These are phyloP conservation scores for Halichoeres trimaculatus DNA, from an alignment of 2,113 vertebrate species.

Conservation along the genomic window DNA sequence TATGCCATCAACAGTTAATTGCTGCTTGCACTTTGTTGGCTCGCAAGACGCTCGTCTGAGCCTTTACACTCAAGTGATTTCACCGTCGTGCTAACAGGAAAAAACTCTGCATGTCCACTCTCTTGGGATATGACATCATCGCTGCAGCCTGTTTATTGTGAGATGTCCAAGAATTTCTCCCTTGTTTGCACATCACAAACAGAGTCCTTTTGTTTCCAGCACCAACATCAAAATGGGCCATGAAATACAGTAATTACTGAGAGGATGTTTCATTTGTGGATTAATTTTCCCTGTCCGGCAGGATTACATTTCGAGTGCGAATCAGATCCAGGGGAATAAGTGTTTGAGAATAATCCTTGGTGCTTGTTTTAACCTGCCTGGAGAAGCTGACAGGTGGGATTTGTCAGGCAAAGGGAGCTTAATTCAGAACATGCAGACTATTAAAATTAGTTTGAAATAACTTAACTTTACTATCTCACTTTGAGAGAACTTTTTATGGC, in stretches of 20 bases:
- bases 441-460: slow-evolving; percentile 1
- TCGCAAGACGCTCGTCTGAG: slow-evolving; percentile 27
- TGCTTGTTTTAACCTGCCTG: background rate
- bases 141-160: slow-evolving; percentile 34
- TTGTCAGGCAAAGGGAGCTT: background rate
- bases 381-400: slow-evolving; percentile 17
- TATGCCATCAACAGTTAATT: slow-evolving; percentile 46
- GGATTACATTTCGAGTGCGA: background rate
- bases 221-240: background rate
- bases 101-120: slow-evolving; percentile 22
- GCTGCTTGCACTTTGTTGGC: slow-evolving; percentile 53
- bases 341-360: background rate
- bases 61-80: slow-evolving; percentile 46
- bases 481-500: background rate
- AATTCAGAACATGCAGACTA: background rate
- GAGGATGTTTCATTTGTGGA: background rate
- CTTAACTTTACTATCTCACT: background rate
- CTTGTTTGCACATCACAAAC: slow-evolving; percentile 1
- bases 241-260: background rate
- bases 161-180: slow-evolving; percentile 42
- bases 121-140: slow-evolving; percentile 2
- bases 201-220: slow-evolving; percentile 7
- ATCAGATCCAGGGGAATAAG: background rate
- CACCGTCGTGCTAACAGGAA: slow-evolving; percentile 27
- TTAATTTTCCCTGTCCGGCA: background rate